These are phyloP conservation scores for Cataglyphis albicans DNA, from an alignment of 2,888 invertebrate species.

Conservation along the genomic window DNA sequence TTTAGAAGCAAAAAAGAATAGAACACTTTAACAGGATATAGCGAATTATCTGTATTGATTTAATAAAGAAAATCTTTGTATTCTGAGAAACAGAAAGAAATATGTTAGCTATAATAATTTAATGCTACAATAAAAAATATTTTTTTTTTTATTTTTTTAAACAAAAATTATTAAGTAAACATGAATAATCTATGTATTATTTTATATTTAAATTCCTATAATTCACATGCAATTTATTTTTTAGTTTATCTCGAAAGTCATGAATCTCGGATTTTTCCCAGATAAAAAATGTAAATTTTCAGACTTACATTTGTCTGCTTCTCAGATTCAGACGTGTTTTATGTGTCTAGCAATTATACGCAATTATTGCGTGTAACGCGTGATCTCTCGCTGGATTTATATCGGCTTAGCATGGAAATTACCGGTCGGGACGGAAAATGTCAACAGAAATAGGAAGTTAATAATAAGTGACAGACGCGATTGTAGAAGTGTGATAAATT, in stretches of 20 bases:
- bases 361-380: background rate
- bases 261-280: background rate
- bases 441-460: constrained; percentile 22
- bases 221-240: background rate
- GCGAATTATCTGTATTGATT: constrained; percentile 13
- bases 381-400: background rate
- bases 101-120: background rate
- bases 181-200: background rate
- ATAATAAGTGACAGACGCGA: constrained; percentile 19
- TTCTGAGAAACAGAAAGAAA: background rate
- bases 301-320: background rate
- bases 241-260: background rate
- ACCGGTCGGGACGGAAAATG: background rate
- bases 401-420: constrained; percentile 4
- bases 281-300: background rate
- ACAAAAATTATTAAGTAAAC: background rate
- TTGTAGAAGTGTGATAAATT: background rate
- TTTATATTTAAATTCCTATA: background rate
- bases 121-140: background rate
- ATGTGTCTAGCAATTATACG: background rate
- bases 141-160: background rate
- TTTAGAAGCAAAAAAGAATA: constrained; percentile 11
- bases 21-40: background rate
- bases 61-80: background rate
- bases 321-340: constrained; percentile 2